Evolutionary conservation across 2,113 vertebrate species (phyloP).

Genomic region (Malaclemys terrapin): DNA sequence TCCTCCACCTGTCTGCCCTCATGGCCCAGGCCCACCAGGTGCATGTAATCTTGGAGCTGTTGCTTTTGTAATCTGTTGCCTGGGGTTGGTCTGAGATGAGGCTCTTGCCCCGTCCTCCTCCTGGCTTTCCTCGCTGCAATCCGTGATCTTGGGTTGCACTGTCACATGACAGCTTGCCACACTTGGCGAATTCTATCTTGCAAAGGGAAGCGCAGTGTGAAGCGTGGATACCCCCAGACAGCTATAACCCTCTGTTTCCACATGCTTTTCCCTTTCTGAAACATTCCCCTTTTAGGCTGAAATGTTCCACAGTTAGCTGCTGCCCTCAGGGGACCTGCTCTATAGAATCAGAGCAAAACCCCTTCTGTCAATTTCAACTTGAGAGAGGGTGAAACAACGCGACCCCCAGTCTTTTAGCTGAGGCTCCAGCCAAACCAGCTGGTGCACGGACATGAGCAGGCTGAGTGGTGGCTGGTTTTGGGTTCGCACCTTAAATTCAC

Average conservation of each 20-base stretch:
- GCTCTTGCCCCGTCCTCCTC: background rate
- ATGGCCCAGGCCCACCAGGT: background rate
- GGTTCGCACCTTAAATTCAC: background rate
- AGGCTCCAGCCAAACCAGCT: background rate
- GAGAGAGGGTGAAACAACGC: background rate
- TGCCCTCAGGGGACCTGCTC: background rate
- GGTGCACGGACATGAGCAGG: background rate
- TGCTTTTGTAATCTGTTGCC: background rate
- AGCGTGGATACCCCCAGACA: background rate
- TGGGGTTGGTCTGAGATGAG: background rate
- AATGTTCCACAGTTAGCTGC: background rate
- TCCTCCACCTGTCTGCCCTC: accelerated
- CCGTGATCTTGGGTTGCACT: background rate
- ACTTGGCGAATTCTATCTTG: background rate
- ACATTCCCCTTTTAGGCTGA: background rate
- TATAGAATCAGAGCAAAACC: background rate
- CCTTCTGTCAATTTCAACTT: background rate
- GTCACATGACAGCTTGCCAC: background rate
- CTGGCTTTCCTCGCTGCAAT: background rate
- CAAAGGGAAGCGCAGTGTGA: background rate
- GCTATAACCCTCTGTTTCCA: background rate
- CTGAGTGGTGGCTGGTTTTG: background rate
- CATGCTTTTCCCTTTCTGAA: background rate
- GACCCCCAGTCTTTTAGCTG: accelerated
- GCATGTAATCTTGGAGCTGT: accelerated